Percentiles rank a stretch among this genome's conserved stretches.
Conservation (phyloP, 2,113 vertebrate genomes). For the Jaculus jaculus region DNA sequence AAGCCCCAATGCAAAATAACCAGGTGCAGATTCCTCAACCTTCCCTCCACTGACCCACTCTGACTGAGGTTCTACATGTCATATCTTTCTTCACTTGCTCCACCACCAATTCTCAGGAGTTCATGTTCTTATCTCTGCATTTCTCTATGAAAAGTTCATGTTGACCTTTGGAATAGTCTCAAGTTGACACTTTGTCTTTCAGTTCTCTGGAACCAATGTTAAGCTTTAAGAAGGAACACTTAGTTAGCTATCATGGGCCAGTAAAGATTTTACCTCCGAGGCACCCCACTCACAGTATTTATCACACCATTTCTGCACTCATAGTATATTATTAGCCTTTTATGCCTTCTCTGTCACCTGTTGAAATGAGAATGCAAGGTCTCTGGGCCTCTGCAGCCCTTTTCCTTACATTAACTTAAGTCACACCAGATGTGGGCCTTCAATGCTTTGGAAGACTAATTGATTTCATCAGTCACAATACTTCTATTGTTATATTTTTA, state of each 20-base stretch:
- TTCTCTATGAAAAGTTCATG: background rate
- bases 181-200: background rate
- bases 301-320: slow-evolving; percentile 79
- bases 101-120: background rate
- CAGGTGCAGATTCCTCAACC: background rate
- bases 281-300: slow-evolving; percentile 77
- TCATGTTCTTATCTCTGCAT: slow-evolving; percentile 13
- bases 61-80: background rate
- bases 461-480: slow-evolving; percentile 91
- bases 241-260: slow-evolving; percentile 78
- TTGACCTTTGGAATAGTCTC: background rate
- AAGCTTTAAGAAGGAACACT: slow-evolving; percentile 76
- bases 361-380: slow-evolving; percentile 88
- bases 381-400: slow-evolving; percentile 80
- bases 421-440: slow-evolving; percentile 94
- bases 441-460: slow-evolving; percentile 90
- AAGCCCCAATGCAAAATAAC: background rate
- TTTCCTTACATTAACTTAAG: slow-evolving; percentile 88
- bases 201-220: slow-evolving; percentile 62
- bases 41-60: background rate
- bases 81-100: slow-evolving; percentile 48
- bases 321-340: slow-evolving; percentile 86
- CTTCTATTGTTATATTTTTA: slow-evolving; percentile 88
- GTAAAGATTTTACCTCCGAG: slow-evolving; percentile 81
- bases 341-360: slow-evolving; percentile 91